A percentile compares a stretch with the other conserved stretches of the same genome.
Evolutionary conservation across 2,888 invertebrate genomes (phyloP).

Genomic region (Pachliopta kotzebuea): DNA sequence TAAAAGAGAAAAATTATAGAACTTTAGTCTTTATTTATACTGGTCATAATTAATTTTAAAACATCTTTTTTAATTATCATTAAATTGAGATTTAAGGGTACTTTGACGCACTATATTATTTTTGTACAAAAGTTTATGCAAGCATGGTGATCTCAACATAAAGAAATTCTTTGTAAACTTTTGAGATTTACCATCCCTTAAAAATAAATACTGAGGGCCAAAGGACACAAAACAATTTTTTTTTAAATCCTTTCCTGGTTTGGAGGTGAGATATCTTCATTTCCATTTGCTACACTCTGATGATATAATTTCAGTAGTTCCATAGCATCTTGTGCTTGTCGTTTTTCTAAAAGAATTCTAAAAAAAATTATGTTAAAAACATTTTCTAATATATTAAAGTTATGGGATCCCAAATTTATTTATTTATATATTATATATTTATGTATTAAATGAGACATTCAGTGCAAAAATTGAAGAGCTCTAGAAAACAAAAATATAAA

Average conservation of each 20-base stretch:
- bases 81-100: background rate
- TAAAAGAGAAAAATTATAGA: background rate
- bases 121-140: constrained; percentile 24
- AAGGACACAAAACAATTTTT: constrained; percentile 32
- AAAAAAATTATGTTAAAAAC: constrained; percentile 32
- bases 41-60: constrained; percentile 8
- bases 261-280: constrained; percentile 70
- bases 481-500: no score
- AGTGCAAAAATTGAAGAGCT: no score
- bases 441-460: no score
- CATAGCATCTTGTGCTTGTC: constrained; percentile 93
- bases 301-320: constrained; percentile 89
- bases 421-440: no score
- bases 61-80: background rate
- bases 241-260: constrained; percentile 71
- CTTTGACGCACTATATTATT: constrained; percentile 4
- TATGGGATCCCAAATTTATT: no score
- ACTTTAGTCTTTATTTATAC: constrained; percentile 10
- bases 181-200: constrained; percentile 70
- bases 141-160: constrained; percentile 19
- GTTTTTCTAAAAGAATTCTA: constrained; percentile 88
- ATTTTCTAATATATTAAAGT: no score
- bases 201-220: constrained; percentile 64
- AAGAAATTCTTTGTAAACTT: constrained; percentile 68
- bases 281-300: constrained; percentile 75